Evolutionary conservation across 2,113 vertebrate genomes (phyloP).

Genomic region (Phalacrocorax pelagicus): DNA sequence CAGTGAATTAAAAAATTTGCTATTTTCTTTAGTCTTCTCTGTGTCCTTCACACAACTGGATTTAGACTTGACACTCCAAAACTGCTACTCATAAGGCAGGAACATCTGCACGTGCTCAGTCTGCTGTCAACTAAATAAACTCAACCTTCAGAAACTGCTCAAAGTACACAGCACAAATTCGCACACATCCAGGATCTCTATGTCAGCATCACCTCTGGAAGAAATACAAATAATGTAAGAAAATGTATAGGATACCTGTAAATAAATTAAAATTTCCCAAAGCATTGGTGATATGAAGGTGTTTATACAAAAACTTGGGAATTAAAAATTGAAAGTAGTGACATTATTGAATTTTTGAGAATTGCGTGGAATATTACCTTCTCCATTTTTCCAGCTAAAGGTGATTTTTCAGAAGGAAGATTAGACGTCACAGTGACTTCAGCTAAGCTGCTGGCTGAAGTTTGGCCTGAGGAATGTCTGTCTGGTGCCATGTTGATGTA

Average conservation of each 20-base stretch:
- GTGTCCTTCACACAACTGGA: background rate
- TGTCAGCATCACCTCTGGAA: background rate
- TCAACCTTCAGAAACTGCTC: conserved; percentile 25
- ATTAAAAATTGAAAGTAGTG: background rate
- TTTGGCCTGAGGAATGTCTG: background rate
- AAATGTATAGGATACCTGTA: background rate
- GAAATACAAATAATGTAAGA: background rate
- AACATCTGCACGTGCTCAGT: background rate
- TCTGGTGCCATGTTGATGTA: background rate
- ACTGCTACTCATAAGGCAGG: background rate
- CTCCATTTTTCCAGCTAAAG: background rate
- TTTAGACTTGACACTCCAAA: background rate
- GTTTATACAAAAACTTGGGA: background rate
- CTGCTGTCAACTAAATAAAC: conserved; percentile 4
- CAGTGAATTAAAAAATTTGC: background rate
- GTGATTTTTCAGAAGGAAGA: background rate
- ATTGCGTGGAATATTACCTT: background rate
- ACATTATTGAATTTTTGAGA: background rate
- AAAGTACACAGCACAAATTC: conserved; percentile 15
- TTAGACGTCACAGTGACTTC: background rate
- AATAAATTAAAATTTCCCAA: background rate
- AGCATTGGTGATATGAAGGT: background rate
- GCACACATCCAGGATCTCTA: background rate
- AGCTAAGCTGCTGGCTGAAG: background rate
- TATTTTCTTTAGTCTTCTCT: background rate